phyloP scores from a whole-genome alignment of 2,113 vertebrate genomes.

The Vulpes vulpes region DNA sequence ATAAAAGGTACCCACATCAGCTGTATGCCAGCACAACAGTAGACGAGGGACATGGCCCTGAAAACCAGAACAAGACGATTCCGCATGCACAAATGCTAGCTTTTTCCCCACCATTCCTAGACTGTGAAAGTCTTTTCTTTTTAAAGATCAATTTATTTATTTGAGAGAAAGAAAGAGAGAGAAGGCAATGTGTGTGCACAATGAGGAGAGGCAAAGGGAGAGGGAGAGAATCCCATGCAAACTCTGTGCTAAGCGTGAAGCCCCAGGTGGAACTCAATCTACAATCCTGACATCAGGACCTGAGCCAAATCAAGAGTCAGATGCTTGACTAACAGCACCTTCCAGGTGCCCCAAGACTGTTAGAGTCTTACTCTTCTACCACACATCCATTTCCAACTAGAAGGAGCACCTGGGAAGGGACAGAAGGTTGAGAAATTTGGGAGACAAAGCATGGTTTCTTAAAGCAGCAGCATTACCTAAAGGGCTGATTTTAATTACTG shows the following conservation, averaged over 20 bases:
- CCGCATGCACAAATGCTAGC: not conserved
- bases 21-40: not conserved
- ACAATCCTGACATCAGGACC: not conserved
- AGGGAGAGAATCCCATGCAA: not conserved
- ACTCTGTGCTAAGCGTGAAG: not conserved
- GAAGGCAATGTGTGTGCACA: not conserved
- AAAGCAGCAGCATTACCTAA: constrained; percentile 54
- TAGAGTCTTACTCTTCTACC: not conserved
- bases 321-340: not conserved
- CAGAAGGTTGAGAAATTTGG: constrained; percentile 55
- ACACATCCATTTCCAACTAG: not conserved
- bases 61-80: not conserved
- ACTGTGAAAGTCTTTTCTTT: not conserved
- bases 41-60: not conserved
- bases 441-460: constrained; percentile 37
- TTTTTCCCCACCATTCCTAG: not conserved
- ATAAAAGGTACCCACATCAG: not conserved
- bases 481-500: constrained; percentile 58
- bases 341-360: not conserved
- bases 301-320: not conserved
- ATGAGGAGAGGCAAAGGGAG: not conserved
- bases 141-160: not conserved
- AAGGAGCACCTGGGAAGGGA: not conserved
- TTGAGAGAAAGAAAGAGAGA: not conserved
- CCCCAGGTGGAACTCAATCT: not conserved